Evolutionary conservation across 2,113 vertebrate genomes (phyloP), one percentile per base, ranked within the genome.

Genomic region (Regulus satrapa): DNA sequence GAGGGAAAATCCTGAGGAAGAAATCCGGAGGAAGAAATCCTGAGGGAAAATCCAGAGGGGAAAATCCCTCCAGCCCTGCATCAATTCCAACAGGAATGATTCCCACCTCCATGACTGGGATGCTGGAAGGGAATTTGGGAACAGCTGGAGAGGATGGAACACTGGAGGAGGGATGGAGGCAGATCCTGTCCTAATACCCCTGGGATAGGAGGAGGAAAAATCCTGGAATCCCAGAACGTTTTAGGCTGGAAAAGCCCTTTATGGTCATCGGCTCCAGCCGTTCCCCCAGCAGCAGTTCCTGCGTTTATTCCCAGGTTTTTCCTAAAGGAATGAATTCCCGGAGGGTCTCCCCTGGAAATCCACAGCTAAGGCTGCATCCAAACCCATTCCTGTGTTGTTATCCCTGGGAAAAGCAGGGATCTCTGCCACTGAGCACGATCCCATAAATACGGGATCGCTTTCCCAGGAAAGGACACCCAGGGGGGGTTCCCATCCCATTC

Each of bases 21-120:
- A 72, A 56, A n/a, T 74, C 43, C 23, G 4, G 4, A 43, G 51
- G 5, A 8, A n/a, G 20, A 66, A 25, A 46, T 26, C 32, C 8
- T 7, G 28, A 62, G 18, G 18, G 13, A 10, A 64, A 16, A 43
- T 23, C 62, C 18, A 1, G 4, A 51, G 32, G 58, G 21, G 4
- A 11, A 32, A 7, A 62, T 34, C 34, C 40, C 52, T 10, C 72
- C 28, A 16, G 17, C 18, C 20, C 34, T 11, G 74, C 58, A 2
- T n/a, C 16, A 12, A 5, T 58, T 26, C 68, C 26, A 41, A 10
- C 1, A 1, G 80, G 59, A 36, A 71, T 2, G 36, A 59, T 46
- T 17, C 52, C 21, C 16, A 12, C 31, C 66, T 24, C 51, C 7
- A 0, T 6, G 32, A 14, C 0, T 36, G 45, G 3, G 31, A 13